Percentiles rank a stretch among this genome's conserved stretches.
Evolutionary conservation across 2,888 invertebrate species (phyloP).

Genomic region (Dryococelus australis): DNA sequence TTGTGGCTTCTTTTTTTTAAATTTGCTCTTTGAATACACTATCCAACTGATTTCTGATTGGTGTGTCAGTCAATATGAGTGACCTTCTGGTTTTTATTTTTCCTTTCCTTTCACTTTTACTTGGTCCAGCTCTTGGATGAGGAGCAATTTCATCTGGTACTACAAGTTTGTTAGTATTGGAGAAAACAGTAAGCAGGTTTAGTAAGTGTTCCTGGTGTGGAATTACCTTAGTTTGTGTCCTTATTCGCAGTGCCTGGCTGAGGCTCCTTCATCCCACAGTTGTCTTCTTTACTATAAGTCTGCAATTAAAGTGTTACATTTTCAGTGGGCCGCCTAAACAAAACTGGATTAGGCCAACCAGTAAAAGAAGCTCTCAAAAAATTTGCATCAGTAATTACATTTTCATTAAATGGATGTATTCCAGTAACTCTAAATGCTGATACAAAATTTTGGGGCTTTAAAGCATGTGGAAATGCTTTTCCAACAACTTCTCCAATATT

Average conservation of each 20-base stretch:
- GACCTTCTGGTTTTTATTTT: background rate
- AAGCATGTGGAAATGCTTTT: constrained; percentile 42
- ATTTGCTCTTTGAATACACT: background rate
- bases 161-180: background rate
- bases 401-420: constrained; percentile 24
- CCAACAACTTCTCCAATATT: constrained; percentile 43
- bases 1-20: background rate
- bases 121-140: background rate
- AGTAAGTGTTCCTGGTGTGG: too few species aligned
- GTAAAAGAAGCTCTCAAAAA: background rate
- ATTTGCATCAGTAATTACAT: background rate
- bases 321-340: background rate
- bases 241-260: too few species aligned
- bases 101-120: background rate
- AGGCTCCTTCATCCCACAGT: too few species aligned
- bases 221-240: too few species aligned
- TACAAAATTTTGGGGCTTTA: constrained; percentile 38
- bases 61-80: background rate
- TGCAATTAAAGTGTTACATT: too few species aligned
- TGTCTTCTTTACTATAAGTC: too few species aligned
- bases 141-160: background rate
- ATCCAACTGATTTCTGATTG: background rate
- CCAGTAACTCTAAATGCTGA: background rate
- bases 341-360: background rate
- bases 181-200: too few species aligned